Base-by-base conservation (phyloP, 35 echinoderm and acorn worm species). In the Diadema setosum region DNA sequence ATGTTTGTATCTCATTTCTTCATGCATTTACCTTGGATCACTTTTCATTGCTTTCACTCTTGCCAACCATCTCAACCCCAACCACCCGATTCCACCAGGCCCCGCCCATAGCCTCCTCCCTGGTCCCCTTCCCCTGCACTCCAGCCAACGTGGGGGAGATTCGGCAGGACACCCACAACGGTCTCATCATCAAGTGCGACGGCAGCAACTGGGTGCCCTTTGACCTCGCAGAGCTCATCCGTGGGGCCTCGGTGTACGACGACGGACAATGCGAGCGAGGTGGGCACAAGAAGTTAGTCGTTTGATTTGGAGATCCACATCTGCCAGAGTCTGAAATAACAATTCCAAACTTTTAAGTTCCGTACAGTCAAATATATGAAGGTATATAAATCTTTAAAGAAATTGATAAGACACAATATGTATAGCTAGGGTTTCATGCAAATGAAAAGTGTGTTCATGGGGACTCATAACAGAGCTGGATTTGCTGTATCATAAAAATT, bases 251-350 rank as follows among this genome's bases (percentile, higher is more conserved):
- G 36, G 73, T 41, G 16, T 65, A 52, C 39, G 85, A 95, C 20
- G 44, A 42, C 11, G 73, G 73, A 11, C 39, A 44, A n/a, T 95
- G 93, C 64, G 76, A 91, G 8, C 39, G 86, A 91, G 93, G 93
- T 95, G 42, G 39, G 69, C 9, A 14, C 37, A 3, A n/a, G 17
- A 26, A 8, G 32, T 63, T 63, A 55, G 49, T 55, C n/a, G n/a
- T n/a, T n/a, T n/a, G n/a, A n/a, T n/a, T n/a, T n/a, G n/a, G n/a
- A n/a, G n/a, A n/a, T n/a, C n/a, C n/a, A n/a, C n/a, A n/a, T n/a
- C n/a, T n/a, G n/a, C n/a, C n/a, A n/a, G n/a, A n/a, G n/a, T n/a
- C n/a, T n/a, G n/a, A n/a, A n/a, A n/a, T n/a, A n/a, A n/a, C n/a
- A n/a, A n/a, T n/a, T n/a, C n/a, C n/a, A n/a, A n/a, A n/a, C n/a